Conservation (phyloP, 2,888 invertebrate genomes). For the Drosophila sordidapex region DNA sequence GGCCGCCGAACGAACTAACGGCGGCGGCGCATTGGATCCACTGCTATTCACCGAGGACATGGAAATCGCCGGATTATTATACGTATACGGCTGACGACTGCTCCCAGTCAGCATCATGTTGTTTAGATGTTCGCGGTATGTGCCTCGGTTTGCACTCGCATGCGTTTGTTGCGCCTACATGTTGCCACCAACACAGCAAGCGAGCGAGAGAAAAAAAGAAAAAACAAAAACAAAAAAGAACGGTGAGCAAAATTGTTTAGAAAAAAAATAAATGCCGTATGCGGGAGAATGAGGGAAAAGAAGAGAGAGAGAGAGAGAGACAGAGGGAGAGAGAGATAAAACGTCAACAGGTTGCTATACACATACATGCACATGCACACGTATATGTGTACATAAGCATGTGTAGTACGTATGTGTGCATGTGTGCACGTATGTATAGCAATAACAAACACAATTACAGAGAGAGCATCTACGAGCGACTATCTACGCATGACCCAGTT, state of each 20-base stretch:
- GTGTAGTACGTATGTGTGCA: constrained; percentile 1
- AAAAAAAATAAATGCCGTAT: constrained; percentile 14
- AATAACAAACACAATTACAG: constrained; percentile 22
- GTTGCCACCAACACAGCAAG: not conserved
- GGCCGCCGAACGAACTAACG: constrained; percentile 86
- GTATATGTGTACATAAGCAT: not conserved
- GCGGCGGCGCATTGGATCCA: constrained; percentile 87
- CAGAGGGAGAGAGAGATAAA: constrained; percentile 16
- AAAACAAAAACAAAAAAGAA: constrained; percentile 13
- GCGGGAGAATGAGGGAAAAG: constrained; percentile 21
- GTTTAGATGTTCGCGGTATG: constrained; percentile 81
- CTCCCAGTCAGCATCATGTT: constrained; percentile 80
- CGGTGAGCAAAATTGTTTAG: constrained; percentile 27
- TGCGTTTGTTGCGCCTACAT: constrained; percentile 77
- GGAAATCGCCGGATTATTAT: constrained; percentile 83
- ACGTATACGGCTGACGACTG: constrained; percentile 80
- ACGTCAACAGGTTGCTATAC: constrained; percentile 50
- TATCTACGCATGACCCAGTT: constrained; percentile 71
- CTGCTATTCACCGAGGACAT: constrained; percentile 84
- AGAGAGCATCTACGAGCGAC: constrained; percentile 37
- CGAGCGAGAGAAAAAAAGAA: not conserved
- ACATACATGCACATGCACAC: constrained; percentile 5
- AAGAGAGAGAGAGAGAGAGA: constrained; percentile 2
- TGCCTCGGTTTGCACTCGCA: constrained; percentile 71
- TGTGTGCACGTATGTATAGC: constrained; percentile 1